These are phyloP conservation scores for Hanleya hanleyi DNA, from an alignment of 2,888 invertebrate species.

Conservation along the genomic window DNA sequence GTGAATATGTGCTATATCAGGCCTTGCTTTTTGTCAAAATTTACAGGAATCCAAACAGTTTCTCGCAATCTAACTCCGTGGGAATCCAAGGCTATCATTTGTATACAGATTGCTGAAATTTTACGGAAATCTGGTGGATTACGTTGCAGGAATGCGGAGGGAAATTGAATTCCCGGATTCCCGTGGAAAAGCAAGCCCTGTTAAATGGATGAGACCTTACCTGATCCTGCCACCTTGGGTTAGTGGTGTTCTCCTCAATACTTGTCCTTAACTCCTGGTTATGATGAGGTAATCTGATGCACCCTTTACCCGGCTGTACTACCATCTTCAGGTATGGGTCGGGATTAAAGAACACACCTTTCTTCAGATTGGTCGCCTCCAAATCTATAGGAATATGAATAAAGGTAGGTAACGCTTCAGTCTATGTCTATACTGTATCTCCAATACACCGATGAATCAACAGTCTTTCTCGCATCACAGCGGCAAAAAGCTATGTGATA, in stretches of 20 bases:
- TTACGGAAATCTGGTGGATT: too few relatives aligned
- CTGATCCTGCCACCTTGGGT: conserved; percentile 71
- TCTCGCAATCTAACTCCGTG: too few relatives aligned
- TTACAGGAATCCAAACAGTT: too few relatives aligned
- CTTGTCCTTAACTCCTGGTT: conserved; percentile 69
- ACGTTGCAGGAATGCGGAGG: too few relatives aligned
- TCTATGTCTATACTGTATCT: neutral
- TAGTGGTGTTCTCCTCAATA: conserved; percentile 72
- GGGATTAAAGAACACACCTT: conserved; percentile 75
- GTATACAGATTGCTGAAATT: too few relatives aligned
- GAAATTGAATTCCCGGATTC: too few relatives aligned
- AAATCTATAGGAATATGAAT: conserved; percentile 70
- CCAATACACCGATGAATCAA: neutral
- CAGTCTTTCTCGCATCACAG: neutral
- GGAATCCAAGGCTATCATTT: too few relatives aligned
- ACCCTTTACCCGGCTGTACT: conserved; percentile 69
- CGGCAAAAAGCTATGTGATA: neutral
- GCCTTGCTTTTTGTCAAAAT: too few relatives aligned
- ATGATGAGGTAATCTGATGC: conserved; percentile 68
- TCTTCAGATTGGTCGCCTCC: conserved; percentile 73
- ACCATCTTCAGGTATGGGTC: conserved; percentile 75
- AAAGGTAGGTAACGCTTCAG: too few relatives aligned
- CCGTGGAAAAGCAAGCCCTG: too few relatives aligned
- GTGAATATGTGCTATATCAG: too few relatives aligned
- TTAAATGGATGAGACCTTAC: too few relatives aligned